These are phyloP conservation scores for Lytechinus pictus DNA, from an alignment of 35 echinoderm and acorn worm genomes.

Conservation along the genomic window DNA sequence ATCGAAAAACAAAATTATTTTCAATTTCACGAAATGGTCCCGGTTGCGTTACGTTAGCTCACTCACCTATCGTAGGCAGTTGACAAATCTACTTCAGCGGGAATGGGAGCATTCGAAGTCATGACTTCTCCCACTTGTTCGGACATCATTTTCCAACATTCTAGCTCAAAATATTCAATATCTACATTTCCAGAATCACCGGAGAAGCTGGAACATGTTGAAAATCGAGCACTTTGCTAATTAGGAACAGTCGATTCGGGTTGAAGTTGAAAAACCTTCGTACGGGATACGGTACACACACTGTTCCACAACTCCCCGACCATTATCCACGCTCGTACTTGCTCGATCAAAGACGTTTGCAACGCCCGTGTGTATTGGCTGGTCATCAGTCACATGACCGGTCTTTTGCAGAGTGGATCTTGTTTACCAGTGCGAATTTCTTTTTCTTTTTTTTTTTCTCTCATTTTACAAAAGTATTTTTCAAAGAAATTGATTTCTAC, in stretches of 20 bases:
- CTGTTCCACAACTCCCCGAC: constrained; percentile 15
- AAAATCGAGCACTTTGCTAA: constrained; percentile 53
- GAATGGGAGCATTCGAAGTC: constrained; percentile 68
- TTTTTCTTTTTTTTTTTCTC: neutral
- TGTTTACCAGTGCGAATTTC: constrained; percentile 27
- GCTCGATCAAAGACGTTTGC: constrained; percentile 1
- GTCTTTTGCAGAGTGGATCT: neutral
- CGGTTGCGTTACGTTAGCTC: neutral
- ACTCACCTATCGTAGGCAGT: constrained; percentile 89
- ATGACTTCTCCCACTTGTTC: constrained; percentile 84
- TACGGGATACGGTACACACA: constrained; percentile 42
- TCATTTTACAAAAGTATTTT: neutral
- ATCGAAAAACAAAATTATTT: constrained; percentile 16
- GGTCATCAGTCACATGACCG: constrained; percentile 33
- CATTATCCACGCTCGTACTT: constrained; percentile 21
- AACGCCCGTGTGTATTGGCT: constrained; percentile 34
- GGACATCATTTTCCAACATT: constrained; percentile 82
- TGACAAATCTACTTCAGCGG: constrained; percentile 75
- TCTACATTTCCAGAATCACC: constrained; percentile 63
- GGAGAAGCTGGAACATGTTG: constrained; percentile 60
- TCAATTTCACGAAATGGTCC: constrained; percentile 27
- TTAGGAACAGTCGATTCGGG: constrained; percentile 12
- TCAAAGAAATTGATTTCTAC: too few species aligned
- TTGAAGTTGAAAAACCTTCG: constrained; percentile 57
- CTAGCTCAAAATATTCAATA: constrained; percentile 56